A percentile compares a stretch with the other conserved stretches of the same genome.
Evolutionary conservation across 2,888 invertebrate species (phyloP).

Genomic region (Lithophane leautieri): DNA sequence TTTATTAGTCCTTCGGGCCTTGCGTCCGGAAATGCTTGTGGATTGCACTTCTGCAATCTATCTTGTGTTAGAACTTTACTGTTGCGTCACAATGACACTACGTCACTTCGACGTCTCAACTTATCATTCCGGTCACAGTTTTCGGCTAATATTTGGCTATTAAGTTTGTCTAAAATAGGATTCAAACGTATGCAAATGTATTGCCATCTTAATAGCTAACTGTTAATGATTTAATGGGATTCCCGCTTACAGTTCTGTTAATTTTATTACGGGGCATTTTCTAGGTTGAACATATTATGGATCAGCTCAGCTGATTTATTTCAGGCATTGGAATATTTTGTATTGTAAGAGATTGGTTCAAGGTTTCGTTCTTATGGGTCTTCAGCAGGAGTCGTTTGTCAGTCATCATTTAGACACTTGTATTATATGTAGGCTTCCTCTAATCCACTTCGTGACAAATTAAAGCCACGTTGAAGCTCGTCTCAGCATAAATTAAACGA

Average conservation of each 20-base stretch:
- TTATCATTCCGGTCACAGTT: conserved; percentile 48
- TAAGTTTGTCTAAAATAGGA: conserved; percentile 20
- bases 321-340: neutral
- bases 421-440: conserved; percentile 24
- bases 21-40: neutral
- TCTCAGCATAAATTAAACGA: conserved; percentile 15
- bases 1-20: neutral
- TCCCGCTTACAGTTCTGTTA: neutral
- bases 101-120: conserved; percentile 38
- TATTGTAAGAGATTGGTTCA: conserved; percentile 11
- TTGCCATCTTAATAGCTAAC: conserved; percentile 38
- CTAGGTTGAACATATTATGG: neutral
- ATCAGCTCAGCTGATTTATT: conserved; percentile 22
- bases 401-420: conserved; percentile 19
- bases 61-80: neutral
- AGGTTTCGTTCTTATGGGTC: conserved; percentile 28
- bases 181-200: conserved; percentile 22
- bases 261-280: conserved; percentile 2
- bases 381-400: conserved; percentile 31
- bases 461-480: conserved; percentile 32
- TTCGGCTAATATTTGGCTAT: conserved; percentile 22
- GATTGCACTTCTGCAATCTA: conserved; percentile 33
- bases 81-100: conserved; percentile 26
- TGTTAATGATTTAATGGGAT: conserved; percentile 25
- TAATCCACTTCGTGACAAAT: conserved; percentile 46